phyloP scores from a whole-genome alignment of 2,113 vertebrate genomes.

The Scartelaos histophorus region DNA sequence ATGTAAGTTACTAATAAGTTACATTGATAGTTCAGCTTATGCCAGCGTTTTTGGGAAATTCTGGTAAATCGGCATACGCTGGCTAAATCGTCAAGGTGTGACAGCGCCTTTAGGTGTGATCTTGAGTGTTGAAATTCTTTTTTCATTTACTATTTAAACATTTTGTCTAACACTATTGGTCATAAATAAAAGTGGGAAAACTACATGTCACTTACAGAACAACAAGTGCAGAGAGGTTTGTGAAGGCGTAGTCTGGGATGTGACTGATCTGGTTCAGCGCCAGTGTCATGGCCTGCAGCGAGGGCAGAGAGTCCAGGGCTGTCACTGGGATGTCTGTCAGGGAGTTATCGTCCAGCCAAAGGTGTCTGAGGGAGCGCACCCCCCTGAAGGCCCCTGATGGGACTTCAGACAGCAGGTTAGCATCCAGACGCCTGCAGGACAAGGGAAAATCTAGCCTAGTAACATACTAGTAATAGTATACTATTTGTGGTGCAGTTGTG shows the following conservation, averaged over 20 bases:
- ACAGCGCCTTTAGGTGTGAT: background rate
- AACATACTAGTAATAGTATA: no score
- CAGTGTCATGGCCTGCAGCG: slow-evolving; percentile 94
- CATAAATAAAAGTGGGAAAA: background rate
- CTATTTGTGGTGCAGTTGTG: slow-evolving; percentile 26
- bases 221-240: slow-evolving; percentile 91
- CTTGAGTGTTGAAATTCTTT: background rate
- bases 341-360: slow-evolving; percentile 94
- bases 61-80: no score
- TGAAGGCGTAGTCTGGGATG: slow-evolving; percentile 90
- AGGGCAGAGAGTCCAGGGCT: slow-evolving; percentile 86
- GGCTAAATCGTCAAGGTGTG: no score
- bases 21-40: no score
- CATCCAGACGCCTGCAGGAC: slow-evolving; percentile 87
- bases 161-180: background rate
- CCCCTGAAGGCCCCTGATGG: slow-evolving; percentile 86
- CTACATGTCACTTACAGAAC: slow-evolving; percentile 85
- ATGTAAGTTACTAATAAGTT: no score
- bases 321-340: slow-evolving; percentile 88
- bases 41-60: no score
- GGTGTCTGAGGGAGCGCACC: slow-evolving; percentile 86
- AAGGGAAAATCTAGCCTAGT: slow-evolving; percentile 42
- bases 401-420: slow-evolving; percentile 90
- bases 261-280: slow-evolving; percentile 91
- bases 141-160: background rate